Base-by-base conservation (phyloP, 2,888 invertebrate genomes). In the Sinotaia quadrata region DNA sequence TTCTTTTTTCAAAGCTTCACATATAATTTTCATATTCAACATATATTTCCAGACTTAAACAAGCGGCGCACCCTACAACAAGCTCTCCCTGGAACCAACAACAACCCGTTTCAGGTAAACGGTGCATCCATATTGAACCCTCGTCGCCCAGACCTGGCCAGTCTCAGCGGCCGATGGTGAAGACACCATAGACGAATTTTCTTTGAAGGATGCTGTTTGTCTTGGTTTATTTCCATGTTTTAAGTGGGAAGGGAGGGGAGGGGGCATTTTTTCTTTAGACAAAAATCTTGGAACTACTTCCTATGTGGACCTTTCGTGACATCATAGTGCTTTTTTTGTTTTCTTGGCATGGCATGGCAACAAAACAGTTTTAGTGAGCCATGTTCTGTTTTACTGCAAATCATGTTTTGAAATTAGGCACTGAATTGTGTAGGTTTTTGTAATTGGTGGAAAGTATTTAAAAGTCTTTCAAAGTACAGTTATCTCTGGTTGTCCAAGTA, bases 281-380 rank as follows among this genome's bases (percentile, higher is more conserved):
- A 82, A 82, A 78, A 82, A 81, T 82, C 81, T 82, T 77, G 78
- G 78, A 78, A 72, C 76, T 74, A 73, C 59, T 59, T 73, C 63
- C 62, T n/a, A 70, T 67, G 74, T 79, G 78, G 80, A 77, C 79
- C 78, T 79, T 77, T 72, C 70, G 69, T 74, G 72, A 67, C 59
- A 54, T 31, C 47, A 56, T n/a, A n/a, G 49, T 49, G 36, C 49
- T 49, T 62, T 36, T 44, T 62, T 52, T 62, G 31, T 59, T 34
- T 49, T 27, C 29, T 34, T 62, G 51, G 34, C 51, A 62, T 62
- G 51, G 49, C 10, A 21, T 10, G 24, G 12, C 10, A 49, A 7
- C n/a, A 49, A 21, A 24, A 21, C 12, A 24, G 24, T 5, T 49
- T 4, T 49, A 49, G 21, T n/a, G n/a, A n/a, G n/a, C n/a, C n/a